Conservation (phyloP, 2,888 invertebrate species). For the Ophonus ardosiacus region DNA sequence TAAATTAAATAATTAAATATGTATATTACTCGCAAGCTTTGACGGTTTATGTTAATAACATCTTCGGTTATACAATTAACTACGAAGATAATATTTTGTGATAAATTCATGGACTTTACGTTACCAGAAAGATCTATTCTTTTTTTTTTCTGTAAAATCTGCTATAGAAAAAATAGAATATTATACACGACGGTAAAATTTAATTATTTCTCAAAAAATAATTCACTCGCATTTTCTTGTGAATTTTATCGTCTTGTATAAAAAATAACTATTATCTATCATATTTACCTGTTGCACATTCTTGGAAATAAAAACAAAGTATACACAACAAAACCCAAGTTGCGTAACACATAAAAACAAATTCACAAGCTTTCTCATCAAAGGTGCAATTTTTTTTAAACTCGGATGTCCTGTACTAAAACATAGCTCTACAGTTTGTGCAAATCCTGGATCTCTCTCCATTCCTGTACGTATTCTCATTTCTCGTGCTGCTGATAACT, state of each 20-base stretch:
- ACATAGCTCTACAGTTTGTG: slow-evolving; percentile 89
- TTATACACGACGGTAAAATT: not conserved
- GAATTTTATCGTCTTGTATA: too few species aligned
- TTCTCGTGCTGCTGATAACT: slow-evolving; percentile 85
- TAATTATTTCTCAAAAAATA: slow-evolving; percentile 29
- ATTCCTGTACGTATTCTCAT: slow-evolving; percentile 80
- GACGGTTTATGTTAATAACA: too few species aligned
- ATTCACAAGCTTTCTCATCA: slow-evolving; percentile 87
- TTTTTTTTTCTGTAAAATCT: too few species aligned
- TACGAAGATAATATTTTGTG: too few species aligned
- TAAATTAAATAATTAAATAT: too few species aligned
- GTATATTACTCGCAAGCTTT: too few species aligned
- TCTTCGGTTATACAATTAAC: too few species aligned
- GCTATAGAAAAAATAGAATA: too few species aligned
- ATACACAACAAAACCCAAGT: slow-evolving; percentile 98
- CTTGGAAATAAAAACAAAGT: slow-evolving; percentile 95
- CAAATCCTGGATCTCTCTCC: slow-evolving; percentile 83
- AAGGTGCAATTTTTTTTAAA: slow-evolving; percentile 80
- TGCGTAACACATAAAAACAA: slow-evolving; percentile 96
- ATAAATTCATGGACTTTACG: too few species aligned
- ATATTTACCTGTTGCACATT: slow-evolving; percentile 86
- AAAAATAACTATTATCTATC: too few species aligned
- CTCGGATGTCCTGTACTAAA: slow-evolving; percentile 86
- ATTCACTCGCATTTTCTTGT: not conserved
- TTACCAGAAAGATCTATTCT: too few species aligned